Base-by-base conservation (phyloP, 2,888 invertebrate genomes). In the Ellobium chinense region DNA sequence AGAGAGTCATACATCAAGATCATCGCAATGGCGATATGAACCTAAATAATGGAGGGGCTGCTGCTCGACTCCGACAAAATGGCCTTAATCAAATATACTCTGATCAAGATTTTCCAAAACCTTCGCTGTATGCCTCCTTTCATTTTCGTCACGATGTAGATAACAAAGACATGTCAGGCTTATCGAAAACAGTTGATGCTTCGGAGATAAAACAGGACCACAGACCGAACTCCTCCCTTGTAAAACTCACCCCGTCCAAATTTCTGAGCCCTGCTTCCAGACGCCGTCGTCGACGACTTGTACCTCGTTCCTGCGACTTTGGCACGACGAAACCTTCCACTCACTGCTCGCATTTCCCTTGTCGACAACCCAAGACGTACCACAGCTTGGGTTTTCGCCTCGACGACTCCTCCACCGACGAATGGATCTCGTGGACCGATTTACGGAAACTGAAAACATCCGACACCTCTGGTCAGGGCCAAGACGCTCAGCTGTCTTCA, bases 361-460 rank as follows among this genome's bases (percentile, higher is more conserved):
- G 66, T 31, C 39, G 31, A 24, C 69, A 62, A 29, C 80, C 80
- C 1, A 29, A 31, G 27, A 80, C 80, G 31, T 80, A 80, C 37
- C 75, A 75, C 80, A 75, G 75, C 46, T 60, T 80, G 39, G 80
- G 80, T 27, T 80, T 80, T 54, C 80, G 75, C 75, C 69, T 69
- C 27, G 34, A 66, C 9, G 75, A 80, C 36, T 29, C 62, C 21
- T 73, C 73, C 31, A 66, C 66, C 39, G 54, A 66, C 62, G 14
- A 65, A 18, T 79, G 79, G 79, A n/a, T 34, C 14, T n/a, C n/a
- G 29, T 79, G 79, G 79, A 65, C 62, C 5, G 27, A 36, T 27
- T 63, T 34, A n/a, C 63, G n/a, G 72, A 65, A 56, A 4, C 1
- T 2, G 24, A 65, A 56, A 24, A 70, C 66, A 21, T 39, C 54